These are phyloP conservation scores for Sphaeramia orbicularis DNA, from an alignment of 2,797 vertebrate species.

Conservation along the genomic window DNA sequence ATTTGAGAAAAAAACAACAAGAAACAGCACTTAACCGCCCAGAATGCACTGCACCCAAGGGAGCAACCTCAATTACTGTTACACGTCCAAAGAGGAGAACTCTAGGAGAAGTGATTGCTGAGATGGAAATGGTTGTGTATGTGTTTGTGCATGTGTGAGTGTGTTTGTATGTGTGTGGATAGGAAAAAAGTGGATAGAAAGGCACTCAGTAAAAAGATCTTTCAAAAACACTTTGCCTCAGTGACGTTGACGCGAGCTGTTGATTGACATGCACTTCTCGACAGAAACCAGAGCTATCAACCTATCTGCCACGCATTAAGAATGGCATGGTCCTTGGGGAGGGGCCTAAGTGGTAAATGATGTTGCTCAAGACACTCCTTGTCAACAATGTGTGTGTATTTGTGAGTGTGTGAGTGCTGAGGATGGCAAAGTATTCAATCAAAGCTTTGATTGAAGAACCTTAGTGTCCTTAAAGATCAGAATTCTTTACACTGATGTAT, in stretches of 20 bases:
- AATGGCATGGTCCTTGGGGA: slow-evolving; percentile 84
- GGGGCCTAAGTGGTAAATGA: slow-evolving; percentile 87
- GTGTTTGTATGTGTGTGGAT: slow-evolving; percentile 57
- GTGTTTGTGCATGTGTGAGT: slow-evolving; percentile 58
- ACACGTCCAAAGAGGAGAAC: slow-evolving; percentile 89
- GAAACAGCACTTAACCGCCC: slow-evolving; percentile 91
- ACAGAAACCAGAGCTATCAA: slow-evolving; percentile 85
- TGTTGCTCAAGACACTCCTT: slow-evolving; percentile 84
- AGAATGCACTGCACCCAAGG: slow-evolving; percentile 88
- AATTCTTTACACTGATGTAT: slow-evolving; percentile 59
- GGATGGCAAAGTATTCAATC: slow-evolving; percentile 84
- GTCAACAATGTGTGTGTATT: slow-evolving; percentile 80
- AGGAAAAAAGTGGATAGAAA: slow-evolving; percentile 74
- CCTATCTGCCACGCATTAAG: slow-evolving; percentile 81
- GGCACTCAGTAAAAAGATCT: slow-evolving; percentile 91
- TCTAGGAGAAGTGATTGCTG: slow-evolving; percentile 85
- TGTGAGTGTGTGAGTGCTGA: slow-evolving; percentile 78
- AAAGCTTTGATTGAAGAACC: slow-evolving; percentile 80
- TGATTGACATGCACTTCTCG: slow-evolving; percentile 88
- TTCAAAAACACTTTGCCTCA: slow-evolving; percentile 92
- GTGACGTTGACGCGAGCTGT: slow-evolving; percentile 86
- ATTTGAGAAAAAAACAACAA: slow-evolving; percentile 90
- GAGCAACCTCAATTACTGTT: slow-evolving; percentile 89
- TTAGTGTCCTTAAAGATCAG: slow-evolving; percentile 76
- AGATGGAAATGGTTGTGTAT: slow-evolving; percentile 80